Evolutionary conservation across 1,140 invertebrate species (phyloP).

Genomic region (Magallana gigas): DNA sequence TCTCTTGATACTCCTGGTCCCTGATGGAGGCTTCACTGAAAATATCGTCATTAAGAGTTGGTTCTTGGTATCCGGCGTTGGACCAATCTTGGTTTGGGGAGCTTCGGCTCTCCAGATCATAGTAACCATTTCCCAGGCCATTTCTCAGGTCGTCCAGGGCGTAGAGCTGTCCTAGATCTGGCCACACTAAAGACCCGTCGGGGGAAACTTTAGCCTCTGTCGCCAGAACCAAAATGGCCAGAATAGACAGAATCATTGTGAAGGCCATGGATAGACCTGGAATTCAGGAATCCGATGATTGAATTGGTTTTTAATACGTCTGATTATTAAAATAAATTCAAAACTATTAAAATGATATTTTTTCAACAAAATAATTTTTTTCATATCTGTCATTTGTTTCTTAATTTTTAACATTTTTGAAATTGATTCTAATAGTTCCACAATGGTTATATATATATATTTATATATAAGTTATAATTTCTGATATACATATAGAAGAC

Average conservation of each 20-base stretch:
- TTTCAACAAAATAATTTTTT: no score
- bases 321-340: background rate
- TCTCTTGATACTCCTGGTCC: constrained; percentile 93
- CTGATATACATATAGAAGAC: no score
- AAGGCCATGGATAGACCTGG: constrained; percentile 6
- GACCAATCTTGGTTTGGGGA: constrained; percentile 51
- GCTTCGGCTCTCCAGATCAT: constrained; percentile 52
- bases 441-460: no score
- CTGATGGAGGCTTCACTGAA: constrained; percentile 74
- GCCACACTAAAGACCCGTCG: background rate
- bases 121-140: constrained; percentile 48
- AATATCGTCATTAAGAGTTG: constrained; percentile 46
- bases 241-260: background rate
- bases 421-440: no score
- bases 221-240: constrained; percentile 25
- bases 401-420: no score
- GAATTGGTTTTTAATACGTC: background rate
- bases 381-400: no score
- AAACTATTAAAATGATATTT: no score
- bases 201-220: background rate
- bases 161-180: constrained; percentile 42
- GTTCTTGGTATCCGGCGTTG: constrained; percentile 44
- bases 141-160: constrained; percentile 7
- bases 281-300: background rate
- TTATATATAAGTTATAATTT: no score